A percentile compares a stretch with the other conserved stretches of the same genome.
phyloP scores from a whole-genome alignment of 2,797 vertebrate species.

The Peromyscus eremicus region DNA sequence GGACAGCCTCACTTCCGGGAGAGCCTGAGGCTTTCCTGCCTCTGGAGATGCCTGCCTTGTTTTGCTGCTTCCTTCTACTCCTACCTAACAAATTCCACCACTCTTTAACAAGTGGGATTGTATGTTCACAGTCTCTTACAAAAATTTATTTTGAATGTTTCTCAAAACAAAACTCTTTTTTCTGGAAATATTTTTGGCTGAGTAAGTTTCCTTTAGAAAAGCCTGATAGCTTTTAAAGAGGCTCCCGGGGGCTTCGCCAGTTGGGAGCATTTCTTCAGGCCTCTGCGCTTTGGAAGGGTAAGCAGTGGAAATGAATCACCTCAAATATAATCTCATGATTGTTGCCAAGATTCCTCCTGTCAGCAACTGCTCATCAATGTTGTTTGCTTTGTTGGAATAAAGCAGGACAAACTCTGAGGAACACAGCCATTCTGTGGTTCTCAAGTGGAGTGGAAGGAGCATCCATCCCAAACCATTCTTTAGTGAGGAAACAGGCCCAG shows the following conservation, averaged over 20 bases:
- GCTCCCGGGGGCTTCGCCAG: background rate
- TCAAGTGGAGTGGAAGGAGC: background rate
- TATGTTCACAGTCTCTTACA: conserved; percentile 30
- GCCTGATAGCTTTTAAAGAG: background rate
- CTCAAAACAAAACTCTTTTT: background rate
- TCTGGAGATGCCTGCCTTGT: background rate
- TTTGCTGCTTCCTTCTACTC: background rate
- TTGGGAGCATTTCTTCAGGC: background rate
- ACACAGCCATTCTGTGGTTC: background rate
- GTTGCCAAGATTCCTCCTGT: background rate
- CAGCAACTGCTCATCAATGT: background rate
- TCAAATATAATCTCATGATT: background rate
- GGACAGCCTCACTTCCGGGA: background rate
- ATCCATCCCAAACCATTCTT: background rate
- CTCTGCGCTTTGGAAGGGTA: background rate
- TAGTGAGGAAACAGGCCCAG: background rate
- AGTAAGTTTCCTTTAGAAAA: conserved; percentile 15
- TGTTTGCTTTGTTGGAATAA: background rate
- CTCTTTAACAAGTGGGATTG: background rate
- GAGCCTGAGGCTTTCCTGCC: too few species aligned
- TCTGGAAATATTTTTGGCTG: background rate
- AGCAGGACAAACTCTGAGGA: background rate
- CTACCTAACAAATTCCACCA: background rate
- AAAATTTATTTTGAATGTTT: background rate
- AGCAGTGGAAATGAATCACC: background rate